A percentile compares a stretch with the other conserved stretches of the same genome.
Conservation (phyloP, 2,113 vertebrate genomes). For the Phyllostomus hastatus region DNA sequence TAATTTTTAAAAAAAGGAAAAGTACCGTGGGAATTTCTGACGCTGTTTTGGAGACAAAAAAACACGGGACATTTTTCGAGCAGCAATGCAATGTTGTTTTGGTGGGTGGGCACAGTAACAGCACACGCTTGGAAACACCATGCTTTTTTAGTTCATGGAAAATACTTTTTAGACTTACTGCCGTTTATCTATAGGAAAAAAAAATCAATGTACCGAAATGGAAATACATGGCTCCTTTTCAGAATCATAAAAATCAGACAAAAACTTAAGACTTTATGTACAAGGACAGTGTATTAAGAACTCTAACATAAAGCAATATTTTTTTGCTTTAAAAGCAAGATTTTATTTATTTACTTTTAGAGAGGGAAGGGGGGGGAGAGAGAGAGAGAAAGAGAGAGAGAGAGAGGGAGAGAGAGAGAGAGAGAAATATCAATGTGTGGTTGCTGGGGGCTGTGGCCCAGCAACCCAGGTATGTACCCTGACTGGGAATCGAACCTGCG, state of each 20-base stretch:
- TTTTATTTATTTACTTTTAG: background rate
- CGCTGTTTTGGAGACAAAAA: slow-evolving; percentile 43
- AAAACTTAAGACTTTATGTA: background rate
- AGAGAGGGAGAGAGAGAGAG: too few relatives aligned
- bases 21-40: slow-evolving; percentile 36
- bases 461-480: too few relatives aligned
- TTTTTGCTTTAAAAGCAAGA: too few relatives aligned
- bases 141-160: slow-evolving; percentile 32
- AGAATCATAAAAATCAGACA: slow-evolving; percentile 1
- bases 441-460: too few relatives aligned
- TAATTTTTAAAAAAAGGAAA: background rate
- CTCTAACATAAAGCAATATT: background rate
- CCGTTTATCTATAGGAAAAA: background rate
- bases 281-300: background rate
- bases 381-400: too few relatives aligned
- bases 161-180: slow-evolving; percentile 42
- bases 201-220: background rate
- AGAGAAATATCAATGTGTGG: too few relatives aligned
- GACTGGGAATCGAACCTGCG: too few relatives aligned
- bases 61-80: slow-evolving; percentile 21
- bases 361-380: too few relatives aligned
- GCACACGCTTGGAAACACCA: slow-evolving; percentile 21
- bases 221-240: background rate
- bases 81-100: slow-evolving; percentile 67
- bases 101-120: slow-evolving; percentile 52